Evolutionary conservation across 2,888 invertebrate genomes (phyloP), one percentile per base, ranked within the genome.

Genomic region (Alloscopus bannaensis): DNA sequence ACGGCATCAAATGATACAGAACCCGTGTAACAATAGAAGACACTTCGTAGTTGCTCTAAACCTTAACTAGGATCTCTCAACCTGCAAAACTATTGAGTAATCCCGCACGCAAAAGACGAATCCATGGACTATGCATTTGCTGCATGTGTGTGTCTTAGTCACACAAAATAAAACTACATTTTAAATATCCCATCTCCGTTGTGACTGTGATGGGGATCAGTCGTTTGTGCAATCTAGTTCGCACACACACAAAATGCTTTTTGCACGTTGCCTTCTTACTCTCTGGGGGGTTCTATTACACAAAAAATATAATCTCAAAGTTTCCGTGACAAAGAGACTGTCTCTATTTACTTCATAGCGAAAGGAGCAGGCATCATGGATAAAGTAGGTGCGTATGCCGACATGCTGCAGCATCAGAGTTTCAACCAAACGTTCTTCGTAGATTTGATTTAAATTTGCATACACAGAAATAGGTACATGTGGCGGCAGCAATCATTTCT

Each of bases 321-420:
- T 47, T 65, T 66, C 66, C 73, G 73, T 75, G 73, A 75, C 72
- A 72, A 72, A 55, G 22, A 62, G 55, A 64, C 72, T 72, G 62
- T 36, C 28, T 55, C 28, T 45, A 45, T n/a, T 42, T 18, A 42
- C 8, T 16, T 42, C n/a, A 42, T n/a, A 8, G 42, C 13, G 42
- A 42, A 18, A 42, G 18, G 42, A n/a, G 42, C 13, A 42, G 42
- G 42, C n/a, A 42, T 42, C 13, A 42, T 18, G 18, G 18, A 18
- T 18, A 42, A 36, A 36, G 42, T 16, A 42, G 42, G 18, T 42
- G 42, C n/a, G n/a, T n/a, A 42, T 42, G 42, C 42, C 13, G 2
- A 2, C 55, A 55, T 26, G 26, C 55, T 26, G 28, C 18, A 16
- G 45, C 6, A 8, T 36, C 36, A 36, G 8, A 13, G 6, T 36